Conservation (phyloP, 1,140 invertebrate genomes). For the Himalopsyche phryganea region DNA sequence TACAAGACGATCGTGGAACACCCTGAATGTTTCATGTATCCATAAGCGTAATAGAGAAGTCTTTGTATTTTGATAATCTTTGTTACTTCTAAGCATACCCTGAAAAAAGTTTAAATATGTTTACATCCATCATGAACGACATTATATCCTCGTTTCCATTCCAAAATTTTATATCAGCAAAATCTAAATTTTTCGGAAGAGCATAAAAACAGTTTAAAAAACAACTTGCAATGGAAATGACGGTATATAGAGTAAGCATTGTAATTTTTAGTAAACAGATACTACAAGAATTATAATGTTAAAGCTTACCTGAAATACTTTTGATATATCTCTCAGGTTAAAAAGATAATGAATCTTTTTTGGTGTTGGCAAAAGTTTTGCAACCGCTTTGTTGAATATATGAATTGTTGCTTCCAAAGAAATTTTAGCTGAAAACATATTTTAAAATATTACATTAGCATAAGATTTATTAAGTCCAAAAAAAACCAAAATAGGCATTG, state of each 20-base stretch:
- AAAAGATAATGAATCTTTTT: slow-evolving; percentile 87
- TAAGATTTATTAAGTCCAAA: not conserved
- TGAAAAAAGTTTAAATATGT: slow-evolving; percentile 47
- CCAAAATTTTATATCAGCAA: too few species aligned
- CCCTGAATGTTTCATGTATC: slow-evolving; percentile 80
- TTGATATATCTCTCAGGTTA: slow-evolving; percentile 83
- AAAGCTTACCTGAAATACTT: slow-evolving; percentile 56
- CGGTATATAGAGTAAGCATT: too few species aligned
- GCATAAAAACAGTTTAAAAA: too few species aligned
- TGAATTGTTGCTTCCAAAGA: slow-evolving; percentile 63
- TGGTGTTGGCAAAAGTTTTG: slow-evolving; percentile 77
- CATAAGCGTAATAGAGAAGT: slow-evolving; percentile 68
- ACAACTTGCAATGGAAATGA: too few species aligned
- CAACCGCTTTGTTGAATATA: slow-evolving; percentile 67
- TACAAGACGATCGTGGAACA: slow-evolving; percentile 77
- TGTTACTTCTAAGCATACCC: slow-evolving; percentile 72
- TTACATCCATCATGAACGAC: not conserved
- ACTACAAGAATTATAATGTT: not conserved
- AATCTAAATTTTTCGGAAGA: too few species aligned
- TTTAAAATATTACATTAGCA: not conserved
- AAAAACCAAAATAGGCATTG: too few species aligned
- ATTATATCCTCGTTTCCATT: too few species aligned
- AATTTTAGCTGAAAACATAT: slow-evolving; percentile 40
- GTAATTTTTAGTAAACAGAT: not conserved
- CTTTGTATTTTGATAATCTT: slow-evolving; percentile 70